Evolutionary conservation across 2,797 vertebrate genomes (phyloP).

Genomic region (Girardinus metallicus): DNA sequence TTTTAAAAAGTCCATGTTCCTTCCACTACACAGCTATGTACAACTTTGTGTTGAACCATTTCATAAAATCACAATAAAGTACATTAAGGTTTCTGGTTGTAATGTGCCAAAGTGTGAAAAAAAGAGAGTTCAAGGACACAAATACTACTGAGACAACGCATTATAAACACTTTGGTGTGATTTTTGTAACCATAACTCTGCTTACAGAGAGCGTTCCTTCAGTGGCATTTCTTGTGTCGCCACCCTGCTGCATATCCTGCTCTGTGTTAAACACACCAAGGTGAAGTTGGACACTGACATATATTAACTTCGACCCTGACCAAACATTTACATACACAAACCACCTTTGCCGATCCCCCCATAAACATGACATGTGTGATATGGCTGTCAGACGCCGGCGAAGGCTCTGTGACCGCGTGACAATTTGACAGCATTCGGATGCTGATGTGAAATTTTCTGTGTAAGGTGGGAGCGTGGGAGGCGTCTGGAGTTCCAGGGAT

Average conservation of each 20-base stretch:
- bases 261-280: conserved; percentile 56
- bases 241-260: conserved; percentile 28
- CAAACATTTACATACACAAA: conserved; percentile 72
- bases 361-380: conserved; percentile 72
- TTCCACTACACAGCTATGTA: not conserved
- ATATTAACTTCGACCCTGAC: conserved; percentile 72
- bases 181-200: conserved; percentile 8
- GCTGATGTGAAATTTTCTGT: conserved; percentile 38
- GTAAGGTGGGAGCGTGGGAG: not conserved
- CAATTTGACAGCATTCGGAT: conserved; percentile 54
- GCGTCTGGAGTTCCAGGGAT: conserved; percentile 25
- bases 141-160: not conserved
- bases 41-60: not conserved
- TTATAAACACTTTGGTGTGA: not conserved
- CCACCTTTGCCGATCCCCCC: conserved; percentile 49
- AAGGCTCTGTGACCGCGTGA: conserved; percentile 57
- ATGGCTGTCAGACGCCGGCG: conserved; percentile 55
- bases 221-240: conserved; percentile 15
- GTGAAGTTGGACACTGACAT: conserved; percentile 68
- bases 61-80: not conserved
- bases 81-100: not conserved
- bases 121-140: not conserved
- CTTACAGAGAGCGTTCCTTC: not conserved
- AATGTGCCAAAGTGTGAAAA: not conserved
- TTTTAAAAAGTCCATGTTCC: not conserved